phyloP scores from a whole-genome alignment of 1,140 invertebrate genomes.

The Bradynema listronoti region DNA sequence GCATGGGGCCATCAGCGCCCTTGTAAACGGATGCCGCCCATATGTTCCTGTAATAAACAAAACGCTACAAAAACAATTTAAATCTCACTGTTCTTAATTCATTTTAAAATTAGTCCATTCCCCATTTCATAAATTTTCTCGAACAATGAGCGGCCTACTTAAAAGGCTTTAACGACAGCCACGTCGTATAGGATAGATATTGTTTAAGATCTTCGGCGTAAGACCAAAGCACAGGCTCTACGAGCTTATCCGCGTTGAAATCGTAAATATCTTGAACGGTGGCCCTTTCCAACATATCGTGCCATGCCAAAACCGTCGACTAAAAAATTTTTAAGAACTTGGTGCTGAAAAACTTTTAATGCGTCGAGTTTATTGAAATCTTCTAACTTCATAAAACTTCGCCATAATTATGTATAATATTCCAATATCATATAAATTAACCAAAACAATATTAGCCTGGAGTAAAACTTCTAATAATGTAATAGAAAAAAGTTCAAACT shows the following conservation, averaged over 20 bases:
- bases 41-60: constrained; percentile 18
- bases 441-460: too few relatives aligned
- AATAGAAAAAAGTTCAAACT: not conserved
- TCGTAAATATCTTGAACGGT: not conserved
- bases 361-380: too few relatives aligned
- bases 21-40: constrained; percentile 46
- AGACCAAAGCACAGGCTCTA: constrained; percentile 55
- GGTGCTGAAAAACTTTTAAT: too few relatives aligned
- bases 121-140: too few relatives aligned
- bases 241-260: constrained; percentile 38
- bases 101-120: too few relatives aligned
- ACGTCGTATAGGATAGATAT: constrained; percentile 49
- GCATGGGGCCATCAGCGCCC: constrained; percentile 48
- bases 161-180: constrained; percentile 49
- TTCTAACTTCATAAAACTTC: too few relatives aligned
- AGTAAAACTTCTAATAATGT: constrained; percentile 9
- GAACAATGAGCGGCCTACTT: too few relatives aligned
- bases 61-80: not conserved
- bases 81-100: too few relatives aligned
- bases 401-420: too few relatives aligned
- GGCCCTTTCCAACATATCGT: constrained; percentile 47
- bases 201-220: constrained; percentile 55
- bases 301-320: constrained; percentile 51
- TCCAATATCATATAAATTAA: too few relatives aligned
- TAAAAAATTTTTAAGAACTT: too few relatives aligned